These are phyloP conservation scores for Eretmochelys imbricata DNA, from an alignment of 2,113 vertebrate species.

Conservation along the genomic window DNA sequence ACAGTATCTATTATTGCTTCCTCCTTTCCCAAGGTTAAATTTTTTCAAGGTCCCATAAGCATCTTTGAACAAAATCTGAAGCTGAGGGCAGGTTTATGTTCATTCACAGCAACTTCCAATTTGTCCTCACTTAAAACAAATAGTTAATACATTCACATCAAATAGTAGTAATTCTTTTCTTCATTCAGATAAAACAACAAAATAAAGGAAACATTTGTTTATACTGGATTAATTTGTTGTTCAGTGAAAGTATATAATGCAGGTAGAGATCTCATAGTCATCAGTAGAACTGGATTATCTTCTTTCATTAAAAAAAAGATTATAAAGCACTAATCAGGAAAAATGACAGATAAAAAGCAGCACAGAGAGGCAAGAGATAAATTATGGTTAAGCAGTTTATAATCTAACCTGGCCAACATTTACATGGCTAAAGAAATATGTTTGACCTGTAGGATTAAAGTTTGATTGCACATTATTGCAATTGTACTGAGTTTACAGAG, in stretches of 20 bases:
- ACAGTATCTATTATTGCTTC: background rate
- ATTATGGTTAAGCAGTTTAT: background rate
- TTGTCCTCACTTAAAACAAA: background rate
- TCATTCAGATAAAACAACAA: slow-evolving; percentile 34
- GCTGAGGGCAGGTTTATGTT: background rate
- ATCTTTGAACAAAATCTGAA: slow-evolving; percentile 11
- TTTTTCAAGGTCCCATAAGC: background rate
- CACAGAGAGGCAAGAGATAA: background rate
- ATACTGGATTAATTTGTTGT: slow-evolving; percentile 24
- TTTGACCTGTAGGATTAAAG: background rate
- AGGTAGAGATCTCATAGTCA: slow-evolving; percentile 41
- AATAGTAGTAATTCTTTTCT: slow-evolving; percentile 4
- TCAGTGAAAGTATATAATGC: slow-evolving; percentile 20
- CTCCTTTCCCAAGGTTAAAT: background rate
- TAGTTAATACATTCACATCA: background rate
- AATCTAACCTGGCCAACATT: slow-evolving; percentile 40
- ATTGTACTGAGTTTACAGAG: background rate
- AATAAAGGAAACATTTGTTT: slow-evolving; percentile 30
- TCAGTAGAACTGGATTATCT: slow-evolving; percentile 1
- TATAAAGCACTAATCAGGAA: slow-evolving; percentile 10
- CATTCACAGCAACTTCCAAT: slow-evolving; percentile 1
- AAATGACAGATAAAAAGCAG: background rate
- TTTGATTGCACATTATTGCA: background rate
- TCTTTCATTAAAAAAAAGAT: slow-evolving; percentile 39
- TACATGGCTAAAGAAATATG: background rate